Evolutionary conservation across 2,113 vertebrate species (phyloP), one percentile per base, ranked within the genome.

Genomic region (Cranoglanis bouderius): DNA sequence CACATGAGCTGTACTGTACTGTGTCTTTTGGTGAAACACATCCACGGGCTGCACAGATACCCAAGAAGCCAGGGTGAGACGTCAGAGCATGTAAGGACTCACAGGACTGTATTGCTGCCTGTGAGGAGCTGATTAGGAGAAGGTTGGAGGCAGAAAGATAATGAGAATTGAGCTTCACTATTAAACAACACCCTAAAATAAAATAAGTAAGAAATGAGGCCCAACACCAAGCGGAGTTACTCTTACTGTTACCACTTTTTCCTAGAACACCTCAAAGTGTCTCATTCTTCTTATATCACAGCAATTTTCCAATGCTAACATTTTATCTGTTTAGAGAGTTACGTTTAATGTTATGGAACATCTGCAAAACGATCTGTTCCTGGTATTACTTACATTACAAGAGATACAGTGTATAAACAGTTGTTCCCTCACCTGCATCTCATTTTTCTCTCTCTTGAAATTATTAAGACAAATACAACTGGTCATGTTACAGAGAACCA

Each of bases 11-110:
- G 65, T 51, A 57, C 18, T 74, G 19, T 77, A 82, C 38, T 40
- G 70, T 84, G 63, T 86, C 65, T 83, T 83, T 26, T 14, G 74
- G 13, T 72, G 74, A 61, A 63, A 78, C 51, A 63, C 87, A 86
- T 83, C 63, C 78, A 88, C 19, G 16, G 21, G 38, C 55, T 57
- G 35, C 13, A 49, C 38, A 59, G 86, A 84, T 32, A 63, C 67
- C 46, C 80, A 59, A 84, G 43, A 29, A 61, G 35, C 55, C 67
- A 46, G 35, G 40, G 38, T 75, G 19, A 49, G n/a, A 49, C 77
- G 61, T 81, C 12, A 75, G 8, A 82, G 55, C 55, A 82, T 18
- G 53, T 40, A 70, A 85, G 29, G n/a, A 59, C 75, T 85, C 26
- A 53, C 16, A 74, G 81, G 84, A 82, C 40, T 12, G 26, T 8